Percentiles rank a stretch among this genome's conserved stretches.
phyloP scores from a whole-genome alignment of 2,797 vertebrate genomes.

The Chaenodraco wilsoni region DNA sequence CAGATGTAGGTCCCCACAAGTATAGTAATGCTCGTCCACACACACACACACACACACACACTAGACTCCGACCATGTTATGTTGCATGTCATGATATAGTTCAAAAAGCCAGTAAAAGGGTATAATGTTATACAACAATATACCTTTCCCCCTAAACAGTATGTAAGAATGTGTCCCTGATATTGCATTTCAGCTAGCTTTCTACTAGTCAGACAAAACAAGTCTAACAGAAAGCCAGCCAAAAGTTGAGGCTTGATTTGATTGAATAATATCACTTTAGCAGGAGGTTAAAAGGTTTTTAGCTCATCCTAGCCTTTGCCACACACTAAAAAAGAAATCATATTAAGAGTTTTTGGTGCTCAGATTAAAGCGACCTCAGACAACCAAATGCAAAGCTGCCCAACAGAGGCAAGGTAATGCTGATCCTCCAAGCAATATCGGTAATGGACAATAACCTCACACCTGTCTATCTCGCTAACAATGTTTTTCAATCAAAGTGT shows the following conservation, averaged over 20 bases:
- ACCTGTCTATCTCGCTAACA: slow-evolving; percentile 14
- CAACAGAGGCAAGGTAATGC: slow-evolving; percentile 43
- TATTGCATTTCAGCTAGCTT: no score
- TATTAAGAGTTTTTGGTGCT: slow-evolving; percentile 35
- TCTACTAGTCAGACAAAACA: slow-evolving; percentile 31
- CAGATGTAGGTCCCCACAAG: no score
- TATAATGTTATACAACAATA: slow-evolving; percentile 16
- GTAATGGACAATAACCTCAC: slow-evolving; percentile 32
- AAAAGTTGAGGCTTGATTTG: slow-evolving; percentile 19
- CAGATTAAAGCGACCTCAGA: slow-evolving; percentile 50
- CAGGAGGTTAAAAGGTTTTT: slow-evolving; percentile 32
- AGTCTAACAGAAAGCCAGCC: slow-evolving; percentile 4
- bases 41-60: no score
- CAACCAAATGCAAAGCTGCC: slow-evolving; percentile 51
- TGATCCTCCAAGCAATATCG: slow-evolving; percentile 41
- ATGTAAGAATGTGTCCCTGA: background rate
- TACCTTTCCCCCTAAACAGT: background rate
- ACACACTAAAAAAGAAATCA: slow-evolving; percentile 8
- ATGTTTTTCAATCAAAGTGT: slow-evolving; percentile 10
- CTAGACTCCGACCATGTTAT: no score
- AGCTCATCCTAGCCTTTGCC: slow-evolving; percentile 15
- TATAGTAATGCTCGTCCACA: no score
- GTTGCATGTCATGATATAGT: slow-evolving; percentile 21
- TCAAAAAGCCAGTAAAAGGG: background rate
- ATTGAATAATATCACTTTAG: slow-evolving; percentile 25